phyloP scores from a whole-genome alignment of 2,888 invertebrate species.

The Muscina levida region DNA sequence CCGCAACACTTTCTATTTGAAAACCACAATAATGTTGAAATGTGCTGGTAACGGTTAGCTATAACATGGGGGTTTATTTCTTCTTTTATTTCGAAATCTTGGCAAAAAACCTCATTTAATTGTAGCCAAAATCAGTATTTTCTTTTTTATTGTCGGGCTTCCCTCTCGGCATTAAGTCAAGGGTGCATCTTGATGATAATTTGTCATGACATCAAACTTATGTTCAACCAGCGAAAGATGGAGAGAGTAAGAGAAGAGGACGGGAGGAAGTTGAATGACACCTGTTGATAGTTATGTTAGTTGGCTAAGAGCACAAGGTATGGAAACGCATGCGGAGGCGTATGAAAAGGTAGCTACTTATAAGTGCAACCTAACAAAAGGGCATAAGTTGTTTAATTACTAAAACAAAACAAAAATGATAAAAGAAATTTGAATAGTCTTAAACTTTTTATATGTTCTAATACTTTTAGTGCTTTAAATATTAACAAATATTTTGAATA shows the following conservation, averaged over 20 bases:
- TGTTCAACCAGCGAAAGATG: too few species aligned
- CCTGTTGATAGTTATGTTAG: conserved; percentile 40
- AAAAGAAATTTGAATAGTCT: too few species aligned
- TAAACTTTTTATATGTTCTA: too few species aligned
- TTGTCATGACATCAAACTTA: conserved; percentile 70
- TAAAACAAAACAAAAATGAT: conserved; percentile 11
- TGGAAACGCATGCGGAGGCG: neutral
- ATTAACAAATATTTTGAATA: too few species aligned
- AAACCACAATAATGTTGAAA: conserved; percentile 21
- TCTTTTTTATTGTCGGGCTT: conserved; percentile 43
- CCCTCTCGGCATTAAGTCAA: conserved; percentile 67
- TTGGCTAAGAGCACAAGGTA: neutral
- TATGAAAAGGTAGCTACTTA: too few species aligned
- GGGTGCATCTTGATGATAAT: conserved; percentile 73
- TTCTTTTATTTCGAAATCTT: conserved; percentile 4
- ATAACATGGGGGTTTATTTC: neutral
- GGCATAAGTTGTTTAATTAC: too few species aligned
- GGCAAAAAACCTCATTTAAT: conserved; percentile 49
- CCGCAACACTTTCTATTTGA: conserved; percentile 49
- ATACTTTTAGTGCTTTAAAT: too few species aligned
- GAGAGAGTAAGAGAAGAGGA: conserved; percentile 31
- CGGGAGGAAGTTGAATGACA: conserved; percentile 54
- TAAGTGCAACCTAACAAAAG: too few species aligned
- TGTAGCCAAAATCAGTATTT: neutral
- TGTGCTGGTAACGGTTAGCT: conserved; percentile 1